Evolutionary conservation across 2,797 vertebrate species (phyloP), one percentile per base, ranked within the genome.

Genomic region (Coranthus polyacanthus): DNA sequence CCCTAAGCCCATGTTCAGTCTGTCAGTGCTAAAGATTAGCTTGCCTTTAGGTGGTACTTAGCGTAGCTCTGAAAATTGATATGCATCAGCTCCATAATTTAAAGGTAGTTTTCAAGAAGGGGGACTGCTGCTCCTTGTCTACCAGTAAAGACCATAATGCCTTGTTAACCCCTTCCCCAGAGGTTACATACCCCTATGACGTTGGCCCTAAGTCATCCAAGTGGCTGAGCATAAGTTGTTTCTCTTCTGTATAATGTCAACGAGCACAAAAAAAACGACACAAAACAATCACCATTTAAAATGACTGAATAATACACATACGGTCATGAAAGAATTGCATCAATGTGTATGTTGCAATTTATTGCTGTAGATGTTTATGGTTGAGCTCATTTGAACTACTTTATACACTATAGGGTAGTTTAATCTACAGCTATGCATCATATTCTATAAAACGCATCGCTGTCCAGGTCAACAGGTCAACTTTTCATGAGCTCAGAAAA

Each of bases 111-210:
- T 86, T 84, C 59, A 50, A 60, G 75, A 61, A 68, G 49, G 63
- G 53, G 26, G 63, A 12, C 63, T 72, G 68, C 72, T 72, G 79
- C 63, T 75, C 45, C 68, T 68, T 63, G 77, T 74, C 68, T 53
- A 68, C 63, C 62, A 70, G 72, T 89, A 88, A 91, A 78, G 85
- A 84, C 84, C 82, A 72, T 87, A 80, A 88, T 85, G 74, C 78
- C 88, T 91, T 85, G 83, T 92, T 90, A 88, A 92, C 90, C 85
- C 61, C 86, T 76, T 81, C 66, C 53, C 47, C 62, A 83, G 83
- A 84, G 91, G 87, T 86, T 76, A 86, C 81, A 83, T 83, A 82
- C 82, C 72, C 68, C 51, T 26, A 44, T 89, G 83, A 86, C 64
- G 16, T 72, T 65, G 45, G 69, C 62, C 63, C 67, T 76, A 72